Evolutionary conservation across 2,113 vertebrate species (phyloP), one percentile per base, ranked within the genome.

Genomic region (Sebastes fasciatus): DNA sequence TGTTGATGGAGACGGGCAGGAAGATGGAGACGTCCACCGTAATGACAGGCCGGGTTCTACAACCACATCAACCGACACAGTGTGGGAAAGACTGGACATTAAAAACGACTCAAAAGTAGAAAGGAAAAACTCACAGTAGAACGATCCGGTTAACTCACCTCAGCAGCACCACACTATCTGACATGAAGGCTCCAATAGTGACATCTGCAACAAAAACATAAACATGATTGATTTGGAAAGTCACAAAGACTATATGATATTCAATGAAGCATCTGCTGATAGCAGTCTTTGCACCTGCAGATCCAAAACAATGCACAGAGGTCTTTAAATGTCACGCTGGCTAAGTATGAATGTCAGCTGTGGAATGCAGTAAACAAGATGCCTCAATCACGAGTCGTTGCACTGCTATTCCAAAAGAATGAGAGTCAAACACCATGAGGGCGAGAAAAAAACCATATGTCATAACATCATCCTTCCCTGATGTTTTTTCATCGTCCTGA

Each of bases 151-250:
- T 19, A 34, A 77, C 97, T 98, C 89, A 99, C 98, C 98, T 97
- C 70, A 99, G 89, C 81, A 99, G 94, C 55, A 99, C 96, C 88
- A 98, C 98, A 2, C 93, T 96, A 88, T 99, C 97, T 0, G 97
- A 95, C 96, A 99, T 96, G 92, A 99, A 99, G 61, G 98, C 98
- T 68, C 98, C 98, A 43, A 99, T 62, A 0, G 98, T 99, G 70
- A 99, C 90, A 96, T 99, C 98, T 99, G 95, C 84, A 96, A 94
- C 60, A 78, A 68, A 83, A 78, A 77, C 48, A 91, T 0, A 14
- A 21, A 23, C 75, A 64, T 48, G n/a, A 69, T 13, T 17, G 43
- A 45, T 68, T 65, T 26, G 48, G 16, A 79, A 72, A 49, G 6
- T 10, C 8, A 60, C 55, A 34, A 46, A 76, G 60, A 79, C 34